Evolutionary conservation across 2,797 vertebrate species (phyloP).

Genomic region (Premnoplex brunnescens): DNA sequence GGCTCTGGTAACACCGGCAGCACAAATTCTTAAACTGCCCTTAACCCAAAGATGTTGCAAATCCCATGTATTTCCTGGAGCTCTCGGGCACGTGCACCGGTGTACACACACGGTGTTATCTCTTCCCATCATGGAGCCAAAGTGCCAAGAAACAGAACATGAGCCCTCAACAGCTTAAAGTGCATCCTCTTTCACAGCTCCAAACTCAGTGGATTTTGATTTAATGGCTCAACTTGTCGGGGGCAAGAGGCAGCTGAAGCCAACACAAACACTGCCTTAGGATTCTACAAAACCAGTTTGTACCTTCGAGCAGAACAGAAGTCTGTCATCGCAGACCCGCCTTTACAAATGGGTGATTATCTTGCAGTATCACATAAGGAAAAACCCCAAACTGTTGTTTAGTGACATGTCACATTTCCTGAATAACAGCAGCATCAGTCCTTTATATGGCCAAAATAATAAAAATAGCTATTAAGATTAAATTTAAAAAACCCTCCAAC

Average conservation of each 20-base stretch:
- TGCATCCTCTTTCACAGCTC: background rate
- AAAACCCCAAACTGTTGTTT: background rate
- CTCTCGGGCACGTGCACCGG: background rate
- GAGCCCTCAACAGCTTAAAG: background rate
- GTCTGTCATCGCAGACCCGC: background rate
- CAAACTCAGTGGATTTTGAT: background rate
- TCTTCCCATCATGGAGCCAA: background rate
- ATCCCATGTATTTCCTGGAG: background rate
- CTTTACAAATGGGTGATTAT: background rate
- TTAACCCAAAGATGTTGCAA: background rate
- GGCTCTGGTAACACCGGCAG: background rate
- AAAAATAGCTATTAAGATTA: background rate
- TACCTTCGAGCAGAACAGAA: background rate
- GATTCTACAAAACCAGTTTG: background rate
- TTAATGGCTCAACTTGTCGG: background rate
- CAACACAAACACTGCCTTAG: background rate
- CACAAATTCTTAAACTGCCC: background rate
- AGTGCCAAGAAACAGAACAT: background rate
- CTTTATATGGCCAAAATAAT: background rate
- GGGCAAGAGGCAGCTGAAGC: background rate
- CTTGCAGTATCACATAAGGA: background rate
- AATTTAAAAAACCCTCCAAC: background rate
- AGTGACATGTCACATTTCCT: background rate
- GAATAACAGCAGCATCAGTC: background rate
- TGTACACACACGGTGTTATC: rapidly evolving